A percentile compares a stretch with the other conserved stretches of the same genome.
Conservation (phyloP, 2,888 invertebrate genomes). For the Rotaria macrura region DNA sequence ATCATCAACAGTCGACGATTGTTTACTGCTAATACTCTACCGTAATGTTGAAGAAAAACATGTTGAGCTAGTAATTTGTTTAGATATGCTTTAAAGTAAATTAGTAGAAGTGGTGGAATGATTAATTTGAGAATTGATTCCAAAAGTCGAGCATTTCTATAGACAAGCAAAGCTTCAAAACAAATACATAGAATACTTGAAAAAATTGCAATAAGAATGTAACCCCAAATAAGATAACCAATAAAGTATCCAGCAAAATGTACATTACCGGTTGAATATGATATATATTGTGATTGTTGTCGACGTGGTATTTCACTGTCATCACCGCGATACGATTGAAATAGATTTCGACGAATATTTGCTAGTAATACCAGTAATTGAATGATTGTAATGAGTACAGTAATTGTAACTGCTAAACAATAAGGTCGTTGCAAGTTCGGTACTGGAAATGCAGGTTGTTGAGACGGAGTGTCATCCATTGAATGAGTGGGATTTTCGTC, state of each 20-base stretch:
- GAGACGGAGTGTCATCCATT: no score
- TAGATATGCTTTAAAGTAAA: neutral
- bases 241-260: conserved; percentile 9
- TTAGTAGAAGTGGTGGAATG: neutral
- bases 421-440: neutral
- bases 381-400: neutral
- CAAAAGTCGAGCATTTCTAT: neutral
- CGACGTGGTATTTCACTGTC: neutral
- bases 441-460: neutral
- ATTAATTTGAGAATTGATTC: neutral
- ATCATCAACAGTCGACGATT: neutral
- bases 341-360: neutral
- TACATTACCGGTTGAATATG: neutral
- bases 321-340: neutral
- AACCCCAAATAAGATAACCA: conserved; percentile 5
- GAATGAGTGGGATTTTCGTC: neutral
- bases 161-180: neutral
- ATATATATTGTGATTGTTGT: neutral
- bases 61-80: neutral
- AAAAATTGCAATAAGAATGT: neutral
- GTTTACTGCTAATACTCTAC: neutral
- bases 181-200: neutral
- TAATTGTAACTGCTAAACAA: neutral
- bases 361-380: neutral
- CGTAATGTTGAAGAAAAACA: neutral